phyloP scores from a whole-genome alignment of 2,888 invertebrate species.

The Stomorhina lunata region DNA sequence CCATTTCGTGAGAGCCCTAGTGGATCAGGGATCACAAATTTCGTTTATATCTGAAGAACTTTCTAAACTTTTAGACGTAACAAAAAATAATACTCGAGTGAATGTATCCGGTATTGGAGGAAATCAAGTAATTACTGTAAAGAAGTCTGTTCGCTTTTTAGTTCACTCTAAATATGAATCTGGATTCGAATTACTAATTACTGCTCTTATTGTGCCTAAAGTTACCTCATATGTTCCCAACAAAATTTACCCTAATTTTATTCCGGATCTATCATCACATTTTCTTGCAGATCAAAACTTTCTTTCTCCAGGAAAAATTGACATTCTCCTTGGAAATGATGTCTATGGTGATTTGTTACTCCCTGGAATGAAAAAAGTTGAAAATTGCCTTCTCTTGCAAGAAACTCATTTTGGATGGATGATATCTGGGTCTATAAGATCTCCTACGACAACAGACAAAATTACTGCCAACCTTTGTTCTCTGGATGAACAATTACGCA shows the following conservation, averaged over 20 bases:
- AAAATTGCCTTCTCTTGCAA: no score
- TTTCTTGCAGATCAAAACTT: constrained; percentile 32
- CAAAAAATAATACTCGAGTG: not conserved
- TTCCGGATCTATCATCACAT: no score
- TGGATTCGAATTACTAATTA: not conserved
- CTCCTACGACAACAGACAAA: not conserved
- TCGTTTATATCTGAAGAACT: no score
- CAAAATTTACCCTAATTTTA: not conserved
- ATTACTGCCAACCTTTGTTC: constrained; percentile 24
- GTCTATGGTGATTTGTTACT: constrained; percentile 36
- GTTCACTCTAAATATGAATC: not conserved
- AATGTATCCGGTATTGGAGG: constrained; percentile 33
- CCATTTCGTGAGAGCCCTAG: no score
- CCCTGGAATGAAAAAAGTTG: no score
- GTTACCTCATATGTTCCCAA: constrained; percentile 14
- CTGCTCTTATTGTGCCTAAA: constrained; percentile 6
- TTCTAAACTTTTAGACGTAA: no score
- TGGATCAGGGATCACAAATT: no score
- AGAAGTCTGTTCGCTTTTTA: not conserved
- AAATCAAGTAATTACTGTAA: not conserved
- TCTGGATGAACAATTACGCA: constrained; percentile 24
- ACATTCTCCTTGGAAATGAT: constrained; percentile 33
- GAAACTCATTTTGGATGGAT: constrained; percentile 49
- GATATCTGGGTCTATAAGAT: not conserved
- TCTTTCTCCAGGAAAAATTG: constrained; percentile 1